Base-by-base conservation (phyloP, 30 jellyfish, hydroid and myxozoan species). In the Aurelia sp. region DNA sequence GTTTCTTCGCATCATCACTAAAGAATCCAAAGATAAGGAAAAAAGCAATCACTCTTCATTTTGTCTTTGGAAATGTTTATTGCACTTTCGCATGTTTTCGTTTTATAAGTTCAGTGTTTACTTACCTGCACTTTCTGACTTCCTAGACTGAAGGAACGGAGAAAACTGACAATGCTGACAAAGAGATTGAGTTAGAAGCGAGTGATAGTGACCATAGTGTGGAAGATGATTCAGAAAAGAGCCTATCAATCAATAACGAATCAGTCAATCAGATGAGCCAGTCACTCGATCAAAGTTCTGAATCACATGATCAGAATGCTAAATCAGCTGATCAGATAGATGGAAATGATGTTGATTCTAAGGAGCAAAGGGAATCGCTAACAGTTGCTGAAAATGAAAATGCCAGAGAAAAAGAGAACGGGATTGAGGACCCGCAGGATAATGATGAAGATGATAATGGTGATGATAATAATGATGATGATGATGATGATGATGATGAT, bases 101-200 rank as follows among this genome's bases (percentile, higher is more conserved):
- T 6, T 37, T 37, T 3, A 37, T 37, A 44, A 6, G 1, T 44
- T 44, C 55, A 44, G 2, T 3, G 15, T 44, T 44, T 44, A 44
- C 55, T 44, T 41, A 41, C n/a, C n/a, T 27, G 33, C 33, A 27
- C 33, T 11, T 17, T 58, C 30, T 31, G 3, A 62, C 6, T 48
- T 81, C 30, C 50, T 50, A 84, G 93, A 51, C 17, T 16, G 87
- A 72, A n/a, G 51, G 23, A 20, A 58, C 66, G 13, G 81, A 63
- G 3, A 61, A 33, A 33, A 60, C 84, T 30, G 92, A 82, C 3
- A 62, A 71, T 13, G 66, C 59, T 1, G 93, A 84, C 15, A 59
- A 62, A 13, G 93, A 84, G 59, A 84, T 84, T 1, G 75, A 15
- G 22, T 84, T 73, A 76, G 55, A 35, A 66, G 69, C 23, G 16